phyloP scores from a whole-genome alignment of 2,797 vertebrate species.

The Liparis tanakae region DNA sequence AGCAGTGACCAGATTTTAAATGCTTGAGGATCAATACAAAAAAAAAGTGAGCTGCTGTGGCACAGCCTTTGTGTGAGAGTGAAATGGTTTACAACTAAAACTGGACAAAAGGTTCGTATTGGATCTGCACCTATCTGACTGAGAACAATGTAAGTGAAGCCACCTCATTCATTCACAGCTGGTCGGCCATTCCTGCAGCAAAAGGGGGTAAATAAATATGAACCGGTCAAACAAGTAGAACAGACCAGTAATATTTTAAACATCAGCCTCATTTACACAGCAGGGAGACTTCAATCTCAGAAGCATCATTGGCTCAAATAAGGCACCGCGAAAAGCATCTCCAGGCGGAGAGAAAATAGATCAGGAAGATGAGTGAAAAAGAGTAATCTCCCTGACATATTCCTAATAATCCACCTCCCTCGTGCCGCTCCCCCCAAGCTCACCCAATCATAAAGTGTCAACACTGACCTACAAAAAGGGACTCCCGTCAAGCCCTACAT shows the following conservation, averaged over 20 bases:
- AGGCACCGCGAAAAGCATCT: constrained; percentile 85
- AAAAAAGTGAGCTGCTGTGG: constrained; percentile 71
- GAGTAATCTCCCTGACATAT: constrained; percentile 82
- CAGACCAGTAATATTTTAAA: constrained; percentile 81
- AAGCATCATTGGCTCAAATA: constrained; percentile 81
- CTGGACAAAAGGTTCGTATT: constrained; percentile 71
- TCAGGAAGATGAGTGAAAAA: constrained; percentile 70
- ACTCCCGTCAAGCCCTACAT: constrained; percentile 88
- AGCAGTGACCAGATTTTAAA: constrained; percentile 91
- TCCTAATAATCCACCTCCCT: constrained; percentile 84
- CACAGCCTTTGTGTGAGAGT: constrained; percentile 74
- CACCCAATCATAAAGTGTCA: constrained; percentile 86
- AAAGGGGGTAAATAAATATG: constrained; percentile 81
- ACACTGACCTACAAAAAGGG: constrained; percentile 86
- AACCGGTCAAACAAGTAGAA: constrained; percentile 78
- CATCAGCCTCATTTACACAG: constrained; percentile 87
- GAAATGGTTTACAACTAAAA: constrained; percentile 83
- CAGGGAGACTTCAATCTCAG: constrained; percentile 82
- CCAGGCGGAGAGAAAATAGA: constrained; percentile 67
- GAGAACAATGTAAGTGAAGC: constrained; percentile 86
- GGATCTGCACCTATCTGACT: constrained; percentile 79
- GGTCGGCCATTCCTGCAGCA: constrained; percentile 69
- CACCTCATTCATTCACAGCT: constrained; percentile 80
- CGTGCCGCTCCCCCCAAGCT: constrained; percentile 76
- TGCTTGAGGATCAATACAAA: constrained; percentile 89